Evolutionary conservation across 2,797 vertebrate species (phyloP).

Genomic region (Menidia menidia): DNA sequence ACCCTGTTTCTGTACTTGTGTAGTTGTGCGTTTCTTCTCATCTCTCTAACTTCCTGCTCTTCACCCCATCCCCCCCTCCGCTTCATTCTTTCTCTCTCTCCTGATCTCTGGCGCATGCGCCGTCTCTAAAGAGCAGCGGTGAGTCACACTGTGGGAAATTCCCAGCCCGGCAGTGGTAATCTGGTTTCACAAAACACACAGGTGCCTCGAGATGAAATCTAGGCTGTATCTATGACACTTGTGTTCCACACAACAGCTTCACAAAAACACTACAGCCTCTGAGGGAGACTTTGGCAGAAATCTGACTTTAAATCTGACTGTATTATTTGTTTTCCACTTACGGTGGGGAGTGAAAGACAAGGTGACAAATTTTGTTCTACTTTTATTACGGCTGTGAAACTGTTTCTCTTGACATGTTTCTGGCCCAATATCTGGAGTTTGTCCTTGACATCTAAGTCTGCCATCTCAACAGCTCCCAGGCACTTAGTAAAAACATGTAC

Average conservation of each 20-base stretch:
- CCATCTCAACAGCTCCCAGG: neutral
- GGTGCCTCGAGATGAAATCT: constrained; percentile 72
- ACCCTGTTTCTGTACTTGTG: constrained; percentile 1
- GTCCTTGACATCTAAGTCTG: neutral
- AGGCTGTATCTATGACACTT: constrained; percentile 60
- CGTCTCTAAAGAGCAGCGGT: constrained; percentile 55
- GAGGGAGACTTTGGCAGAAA: constrained; percentile 44
- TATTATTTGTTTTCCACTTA: constrained; percentile 43
- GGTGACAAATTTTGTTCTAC: constrained; percentile 33
- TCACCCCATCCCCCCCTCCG: constrained; percentile 38
- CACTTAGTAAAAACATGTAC: neutral
- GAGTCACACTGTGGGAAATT: constrained; percentile 87
- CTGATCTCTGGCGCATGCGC: constrained; percentile 70
- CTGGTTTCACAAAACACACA: constrained; percentile 73
- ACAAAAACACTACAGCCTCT: constrained; percentile 27
- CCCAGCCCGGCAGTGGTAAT: constrained; percentile 72
- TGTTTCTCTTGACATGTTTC: neutral
- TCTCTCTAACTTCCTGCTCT: constrained; percentile 56
- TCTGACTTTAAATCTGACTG: constrained; percentile 19
- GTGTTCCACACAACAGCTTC: constrained; percentile 71
- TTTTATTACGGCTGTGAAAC: constrained; percentile 6
- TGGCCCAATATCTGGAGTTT: neutral
- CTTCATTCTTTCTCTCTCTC: constrained; percentile 48
- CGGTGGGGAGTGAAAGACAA: constrained; percentile 43
- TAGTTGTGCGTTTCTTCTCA: constrained; percentile 15